Base-by-base conservation (phyloP, 2,797 vertebrate species). In the Rhabdophis nuchalis region DNA sequence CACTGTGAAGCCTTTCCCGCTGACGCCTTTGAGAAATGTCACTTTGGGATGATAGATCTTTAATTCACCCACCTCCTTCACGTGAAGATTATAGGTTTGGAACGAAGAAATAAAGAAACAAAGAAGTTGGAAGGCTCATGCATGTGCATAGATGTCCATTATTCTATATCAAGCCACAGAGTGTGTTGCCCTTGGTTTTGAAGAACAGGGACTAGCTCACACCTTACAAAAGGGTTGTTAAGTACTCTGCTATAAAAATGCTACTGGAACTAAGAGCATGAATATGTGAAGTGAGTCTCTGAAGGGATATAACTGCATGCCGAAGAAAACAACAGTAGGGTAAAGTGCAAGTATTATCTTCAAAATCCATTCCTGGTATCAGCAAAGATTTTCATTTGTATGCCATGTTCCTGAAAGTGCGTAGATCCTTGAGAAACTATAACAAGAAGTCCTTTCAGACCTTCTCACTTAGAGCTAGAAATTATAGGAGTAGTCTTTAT, bases 21-120 rank as follows among this genome's bases (percentile, higher is more conserved):
- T 27, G 87, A 41, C 93, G 85, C 57, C 90, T 96, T 92, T 92
- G 86, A 95, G 91, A 95, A 95, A 95, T 82, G 58, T 54, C 56
- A 29, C 92, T 18, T 23, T 32, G 54, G 20, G 58, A 91, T 85
- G 91, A 57, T 90, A 94, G 85, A 92, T 52, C 54, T 89, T 93
- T 92, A 90, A 87, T 90, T 90, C 32, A 87, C 72, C 0, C 4
- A 36, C 56, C 88, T 72, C 57, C 93, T 91, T 86, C 68, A 61
- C 12, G 29, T 54, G 68, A 46, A 46, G 85, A 93, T 88, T 60
- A 52, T 58, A 90, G 89, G 92, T 87, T 87, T 88, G 56, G 64
- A 86, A 57, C 25, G 54, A 93, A 32, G 10, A 23, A 86, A 53
- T 64, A 54, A 82, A 53, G 56, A 36, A 88, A 87, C 23, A 90